Evolutionary conservation across 2,888 invertebrate genomes (phyloP).

Genomic region (Leptinotarsa juncta): DNA sequence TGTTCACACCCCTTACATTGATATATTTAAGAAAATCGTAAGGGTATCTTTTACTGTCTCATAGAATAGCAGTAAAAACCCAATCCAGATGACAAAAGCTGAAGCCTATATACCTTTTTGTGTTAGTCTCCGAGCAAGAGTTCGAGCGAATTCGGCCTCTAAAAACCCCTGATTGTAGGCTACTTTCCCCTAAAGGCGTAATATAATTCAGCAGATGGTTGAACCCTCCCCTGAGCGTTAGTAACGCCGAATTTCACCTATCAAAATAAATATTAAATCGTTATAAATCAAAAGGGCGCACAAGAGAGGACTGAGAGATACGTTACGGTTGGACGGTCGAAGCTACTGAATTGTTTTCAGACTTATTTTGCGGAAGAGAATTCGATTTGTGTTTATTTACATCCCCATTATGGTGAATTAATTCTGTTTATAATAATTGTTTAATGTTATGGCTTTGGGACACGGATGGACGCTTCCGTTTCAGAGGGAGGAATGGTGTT

Average conservation of each 20-base stretch:
- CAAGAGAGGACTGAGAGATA: conserved; percentile 32
- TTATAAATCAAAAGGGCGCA: conserved; percentile 65
- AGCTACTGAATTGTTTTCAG: conserved; percentile 59
- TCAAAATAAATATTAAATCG: conserved; percentile 69
- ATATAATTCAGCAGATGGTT: conserved; percentile 65
- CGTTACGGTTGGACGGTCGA: conserved; percentile 50
- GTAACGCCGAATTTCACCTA: conserved; percentile 68
- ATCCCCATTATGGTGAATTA: conserved; percentile 52
- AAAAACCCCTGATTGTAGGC: conserved; percentile 43
- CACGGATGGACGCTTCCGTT: conserved; percentile 46
- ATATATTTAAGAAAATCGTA: conserved; percentile 45
- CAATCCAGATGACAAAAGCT: conserved; percentile 61
- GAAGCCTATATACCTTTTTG: conserved; percentile 41
- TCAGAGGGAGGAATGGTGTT: conserved; percentile 31
- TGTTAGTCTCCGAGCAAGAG: conserved; percentile 48
- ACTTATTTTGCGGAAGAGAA: conserved; percentile 58
- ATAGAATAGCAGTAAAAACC: conserved; percentile 63
- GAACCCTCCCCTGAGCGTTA: conserved; percentile 63
- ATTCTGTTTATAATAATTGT: conserved; percentile 53
- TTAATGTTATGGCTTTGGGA: conserved; percentile 51
- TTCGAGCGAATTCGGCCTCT: conserved; percentile 53
- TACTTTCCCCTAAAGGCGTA: conserved; percentile 55
- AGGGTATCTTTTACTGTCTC: conserved; percentile 52
- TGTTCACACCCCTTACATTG: conserved; percentile 48
- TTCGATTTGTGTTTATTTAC: conserved; percentile 60